These are phyloP conservation scores for Cairina moschata DNA, from an alignment of 2,113 vertebrate genomes.

Conservation along the genomic window DNA sequence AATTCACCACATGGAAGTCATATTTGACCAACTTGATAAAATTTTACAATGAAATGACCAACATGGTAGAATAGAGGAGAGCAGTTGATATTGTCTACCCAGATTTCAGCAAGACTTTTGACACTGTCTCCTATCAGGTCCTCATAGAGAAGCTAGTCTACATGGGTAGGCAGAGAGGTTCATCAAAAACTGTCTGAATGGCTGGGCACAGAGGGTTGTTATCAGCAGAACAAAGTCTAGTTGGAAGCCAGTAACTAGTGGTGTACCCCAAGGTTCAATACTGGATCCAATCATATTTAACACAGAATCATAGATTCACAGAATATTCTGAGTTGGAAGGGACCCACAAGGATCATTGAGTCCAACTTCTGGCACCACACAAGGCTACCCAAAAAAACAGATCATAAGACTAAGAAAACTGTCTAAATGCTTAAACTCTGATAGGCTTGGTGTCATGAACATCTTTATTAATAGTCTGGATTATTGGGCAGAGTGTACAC, in stretches of 20 bases:
- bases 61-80: neutral
- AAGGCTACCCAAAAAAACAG: too few species aligned
- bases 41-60: neutral
- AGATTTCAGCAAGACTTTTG: neutral
- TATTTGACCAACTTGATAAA: neutral
- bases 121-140: neutral
- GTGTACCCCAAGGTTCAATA: neutral
- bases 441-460: too few species aligned
- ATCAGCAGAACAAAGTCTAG: neutral
- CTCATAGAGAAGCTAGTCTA: neutral
- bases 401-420: too few species aligned
- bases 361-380: too few species aligned
- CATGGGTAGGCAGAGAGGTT: neutral
- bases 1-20: neutral
- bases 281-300: neutral
- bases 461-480: neutral
- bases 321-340: too few species aligned
- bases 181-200: neutral
- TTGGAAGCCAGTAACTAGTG: neutral
- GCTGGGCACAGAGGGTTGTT: neutral
- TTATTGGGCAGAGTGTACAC: neutral
- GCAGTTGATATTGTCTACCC: neutral
- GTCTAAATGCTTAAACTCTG: too few species aligned
- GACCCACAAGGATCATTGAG: too few species aligned
- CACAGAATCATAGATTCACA: too few species aligned